Evolutionary conservation across 2,888 invertebrate genomes (phyloP), one percentile per base, ranked within the genome.

Genomic region (Temnothorax rugatulus): DNA sequence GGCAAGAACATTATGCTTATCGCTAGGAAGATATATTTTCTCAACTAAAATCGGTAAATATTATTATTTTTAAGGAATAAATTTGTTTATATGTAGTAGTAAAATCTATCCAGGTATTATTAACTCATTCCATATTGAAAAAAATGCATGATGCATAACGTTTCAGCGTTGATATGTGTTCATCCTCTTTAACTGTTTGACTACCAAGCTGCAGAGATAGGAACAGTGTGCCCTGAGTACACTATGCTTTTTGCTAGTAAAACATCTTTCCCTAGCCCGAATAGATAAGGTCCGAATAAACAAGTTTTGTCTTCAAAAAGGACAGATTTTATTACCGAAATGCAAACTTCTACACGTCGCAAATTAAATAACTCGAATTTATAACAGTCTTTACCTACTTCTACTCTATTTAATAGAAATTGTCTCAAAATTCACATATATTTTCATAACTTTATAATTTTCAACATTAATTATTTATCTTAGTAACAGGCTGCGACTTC

Each of bases 121-220:
- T 59, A 73, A 79, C 11, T 47, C 9, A 41, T 38, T 1, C 4
- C 2, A 18, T 21, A 47, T 29, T 18, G 41, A 15, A 29, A 25
- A 44, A 69, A 57, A 34, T 21, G 47, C 25, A 38, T 50, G 4
- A 52, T 41, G 13, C 21, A 34, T 9, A 38, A 59, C 18, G 21
- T 57, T 71, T 71, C 15, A 34, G 21, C 47, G n/a, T 38, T 38
- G 18, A 79, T 79, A 50, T 13, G 25, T 74, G 59, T 34, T 21
- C 21, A 73, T 47, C 34, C 57, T 52, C 57, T 73, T 59, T 73
- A 79, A 73, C 34, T 79, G 44, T 79, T 79, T 71, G 34, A n/a
- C 57, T 73, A 73, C 13, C 25, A 34, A 57, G 44, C 13, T 57
- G 29, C 29, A 9, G 18, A 74, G 18, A 74, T 59, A 79, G 59